phyloP scores from a whole-genome alignment of 2,888 invertebrate species.

The Volucella zonaria region DNA sequence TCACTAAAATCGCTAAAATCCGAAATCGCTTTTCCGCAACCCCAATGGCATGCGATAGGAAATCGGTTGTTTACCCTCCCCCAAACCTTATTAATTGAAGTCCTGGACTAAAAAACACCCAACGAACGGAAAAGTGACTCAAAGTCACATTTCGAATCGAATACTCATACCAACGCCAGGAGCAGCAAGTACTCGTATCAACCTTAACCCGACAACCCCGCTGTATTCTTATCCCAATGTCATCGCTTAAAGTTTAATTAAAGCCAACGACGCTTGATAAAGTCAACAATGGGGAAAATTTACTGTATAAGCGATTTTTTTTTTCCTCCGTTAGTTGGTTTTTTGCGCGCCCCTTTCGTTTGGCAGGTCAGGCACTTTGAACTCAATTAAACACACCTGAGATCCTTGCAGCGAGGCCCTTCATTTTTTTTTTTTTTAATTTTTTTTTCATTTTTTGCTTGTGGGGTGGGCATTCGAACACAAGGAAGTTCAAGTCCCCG shows the following conservation, averaged over 20 bases:
- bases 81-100: conserved; percentile 24
- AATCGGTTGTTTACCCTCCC: neutral
- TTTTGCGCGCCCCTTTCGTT: conserved; percentile 40
- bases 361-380: conserved; percentile 72
- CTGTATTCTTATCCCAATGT: conserved; percentile 63
- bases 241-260: conserved; percentile 73
- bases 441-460: neutral
- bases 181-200: conserved; percentile 2
- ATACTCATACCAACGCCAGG: no score
- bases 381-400: conserved; percentile 74
- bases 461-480: neutral
- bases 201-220: neutral
- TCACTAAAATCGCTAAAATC: conserved; percentile 14
- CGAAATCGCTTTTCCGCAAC: neutral
- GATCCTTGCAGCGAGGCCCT: conserved; percentile 42
- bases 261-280: conserved; percentile 73
- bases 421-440: conserved; percentile 14
- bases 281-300: conserved; percentile 71
- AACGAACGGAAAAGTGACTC: neutral
- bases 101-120: neutral
- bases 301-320: conserved; percentile 63
- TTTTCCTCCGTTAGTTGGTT: neutral
- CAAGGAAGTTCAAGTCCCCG: conserved; percentile 18
- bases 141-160: neutral
- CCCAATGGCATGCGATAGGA: conserved; percentile 31